Base-by-base conservation (phyloP, 2,113 vertebrate genomes). In the Passer montanus region DNA sequence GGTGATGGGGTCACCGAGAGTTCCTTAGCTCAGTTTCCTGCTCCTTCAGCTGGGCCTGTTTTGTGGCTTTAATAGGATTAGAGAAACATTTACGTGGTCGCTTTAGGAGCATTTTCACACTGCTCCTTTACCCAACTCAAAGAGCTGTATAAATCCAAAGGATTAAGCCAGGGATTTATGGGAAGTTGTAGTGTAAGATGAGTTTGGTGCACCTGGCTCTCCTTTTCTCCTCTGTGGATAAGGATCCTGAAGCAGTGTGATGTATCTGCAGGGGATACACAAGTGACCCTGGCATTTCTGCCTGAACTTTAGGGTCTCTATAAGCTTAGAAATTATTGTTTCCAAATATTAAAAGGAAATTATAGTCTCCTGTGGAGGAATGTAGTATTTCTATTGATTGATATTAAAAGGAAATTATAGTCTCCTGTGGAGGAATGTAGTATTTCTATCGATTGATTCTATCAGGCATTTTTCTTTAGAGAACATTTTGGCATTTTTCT, bases 21-120 rank as follows among this genome's bases (percentile, higher is more conserved):
- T 95, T 96, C 92, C 84, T 77, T 27, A 95, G 94, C 83, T 96
- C 92, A 68, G 84, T 93, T 97, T 97, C 94, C 92, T 97, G 27
- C 91, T 94, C 93, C 73, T 95, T 96, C 92, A 90, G 84, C 93
- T 94, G 77, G 63, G 53, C 93, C 86, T 97, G 89, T 97, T 97
- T 95, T 93, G 93, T 92, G 90, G 83, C 82, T 97, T 96, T 95
- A 88, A 86, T 87, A 37, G 77, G 92, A 97, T 97, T 98, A 98
- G 89, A 90, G 93, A 97, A 97, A 96, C 93, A 97, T 96, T 97
- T 97, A 90, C 92, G 77, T 86, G 92, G 92, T 97, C 68, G 84
- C 91, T 96, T 93, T 95, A 93, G 95, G 86, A 95, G 68, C 89
- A 84, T 97, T 97, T 98, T 98, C 92, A 95, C 77, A 62, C 89